Percentiles rank a stretch among this genome's conserved stretches.
Conservation (phyloP, 2,888 invertebrate species). For the Adineta ricciae region DNA sequence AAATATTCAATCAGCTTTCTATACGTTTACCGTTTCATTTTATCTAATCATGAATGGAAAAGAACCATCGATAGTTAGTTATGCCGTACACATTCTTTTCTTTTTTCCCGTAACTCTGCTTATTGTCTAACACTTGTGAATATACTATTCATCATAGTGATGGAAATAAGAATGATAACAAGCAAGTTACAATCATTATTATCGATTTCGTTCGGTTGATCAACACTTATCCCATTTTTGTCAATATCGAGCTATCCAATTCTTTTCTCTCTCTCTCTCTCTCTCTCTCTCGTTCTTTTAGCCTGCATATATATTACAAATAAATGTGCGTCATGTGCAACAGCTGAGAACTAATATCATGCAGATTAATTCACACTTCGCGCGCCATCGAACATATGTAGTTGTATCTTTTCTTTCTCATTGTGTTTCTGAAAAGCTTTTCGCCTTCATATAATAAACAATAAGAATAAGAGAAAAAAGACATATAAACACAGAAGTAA, state of each 20-base stretch:
- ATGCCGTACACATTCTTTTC: not conserved
- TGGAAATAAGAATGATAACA: not conserved
- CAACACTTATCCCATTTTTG: not conserved
- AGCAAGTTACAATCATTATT: not conserved
- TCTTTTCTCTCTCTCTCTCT: too few relatives aligned
- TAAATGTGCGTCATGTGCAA: not conserved
- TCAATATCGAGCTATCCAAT: not conserved
- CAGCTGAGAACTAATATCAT: not conserved
- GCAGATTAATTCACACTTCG: not conserved
- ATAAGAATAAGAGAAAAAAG: not conserved
- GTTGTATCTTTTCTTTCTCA: not conserved
- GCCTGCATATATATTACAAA: not conserved
- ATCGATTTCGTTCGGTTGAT: not conserved
- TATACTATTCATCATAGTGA: not conserved
- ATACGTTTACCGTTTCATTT: not conserved
- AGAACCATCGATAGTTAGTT: not conserved
- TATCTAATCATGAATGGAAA: not conserved
- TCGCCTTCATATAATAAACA: not conserved
- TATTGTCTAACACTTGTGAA: not conserved
- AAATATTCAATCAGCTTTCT: not conserved
- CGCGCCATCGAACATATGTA: not conserved
- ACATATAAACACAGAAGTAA: not conserved
- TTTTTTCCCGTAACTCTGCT: not conserved
- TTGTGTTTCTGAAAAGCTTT: not conserved
- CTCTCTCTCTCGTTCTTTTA: too few relatives aligned